A percentile compares a stretch with the other conserved stretches of the same genome.
phyloP scores from a whole-genome alignment of 2,888 invertebrate genomes.

The Quadroppia sp. region DNA sequence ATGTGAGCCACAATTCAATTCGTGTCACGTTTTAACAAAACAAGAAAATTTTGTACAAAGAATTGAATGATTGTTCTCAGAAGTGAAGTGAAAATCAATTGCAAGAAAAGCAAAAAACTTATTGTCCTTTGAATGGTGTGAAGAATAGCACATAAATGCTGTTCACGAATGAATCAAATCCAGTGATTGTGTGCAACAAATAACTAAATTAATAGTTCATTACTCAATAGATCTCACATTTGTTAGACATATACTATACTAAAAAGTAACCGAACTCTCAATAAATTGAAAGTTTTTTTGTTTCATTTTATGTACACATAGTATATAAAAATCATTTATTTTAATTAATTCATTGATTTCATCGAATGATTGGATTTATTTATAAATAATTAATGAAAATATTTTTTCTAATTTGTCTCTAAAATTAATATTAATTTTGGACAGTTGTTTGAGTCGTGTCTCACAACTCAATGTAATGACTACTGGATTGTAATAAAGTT shows the following conservation, averaged over 20 bases:
- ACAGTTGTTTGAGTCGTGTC: not conserved
- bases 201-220: not conserved
- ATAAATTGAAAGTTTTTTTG: too few relatives aligned
- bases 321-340: too few relatives aligned
- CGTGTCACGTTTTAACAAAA: constrained; percentile 12
- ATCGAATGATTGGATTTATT: too few relatives aligned
- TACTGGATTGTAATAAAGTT: constrained; percentile 4
- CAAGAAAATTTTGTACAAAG: not conserved
- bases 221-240: not conserved
- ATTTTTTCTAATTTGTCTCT: too few relatives aligned
- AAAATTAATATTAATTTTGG: too few relatives aligned
- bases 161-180: constrained; percentile 4
- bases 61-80: constrained; percentile 25
- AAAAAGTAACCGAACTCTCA: too few relatives aligned
- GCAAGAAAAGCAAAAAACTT: constrained; percentile 1
- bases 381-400: too few relatives aligned
- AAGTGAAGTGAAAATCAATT: constrained; percentile 24
- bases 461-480: not conserved
- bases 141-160: not conserved
- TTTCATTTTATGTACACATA: too few relatives aligned
- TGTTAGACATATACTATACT: too few relatives aligned
- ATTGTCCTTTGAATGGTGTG: not conserved
- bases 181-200: not conserved
- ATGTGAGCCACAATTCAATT: constrained; percentile 28
- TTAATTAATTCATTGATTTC: too few relatives aligned